These are phyloP conservation scores for Anneissia japonica DNA, from an alignment of 35 echinoderm and acorn worm genomes.

Conservation along the genomic window DNA sequence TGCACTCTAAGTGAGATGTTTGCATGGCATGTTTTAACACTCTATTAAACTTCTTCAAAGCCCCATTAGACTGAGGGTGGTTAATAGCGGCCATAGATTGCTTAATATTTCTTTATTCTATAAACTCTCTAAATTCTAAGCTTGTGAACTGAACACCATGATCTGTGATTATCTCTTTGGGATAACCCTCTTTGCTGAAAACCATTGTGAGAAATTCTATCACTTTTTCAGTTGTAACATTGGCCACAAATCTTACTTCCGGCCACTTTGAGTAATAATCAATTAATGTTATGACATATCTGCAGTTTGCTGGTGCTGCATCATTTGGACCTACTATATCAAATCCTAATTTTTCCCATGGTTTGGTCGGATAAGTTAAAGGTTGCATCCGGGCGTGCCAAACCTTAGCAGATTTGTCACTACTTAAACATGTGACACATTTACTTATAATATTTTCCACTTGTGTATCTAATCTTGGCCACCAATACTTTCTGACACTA, in stretches of 20 bases:
- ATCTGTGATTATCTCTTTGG: constrained; percentile 33
- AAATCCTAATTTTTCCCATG: constrained; percentile 37
- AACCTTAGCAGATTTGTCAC: constrained; percentile 39
- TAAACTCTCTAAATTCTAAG: constrained; percentile 10
- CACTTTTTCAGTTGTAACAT: constrained; percentile 34
- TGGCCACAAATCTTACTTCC: constrained; percentile 24
- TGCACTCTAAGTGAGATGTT: neutral
- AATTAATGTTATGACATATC: constrained; percentile 38
- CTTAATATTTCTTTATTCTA: constrained; percentile 16
- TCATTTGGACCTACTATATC: constrained; percentile 46
- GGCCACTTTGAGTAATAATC: constrained; percentile 48
- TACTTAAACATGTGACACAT: constrained; percentile 15
- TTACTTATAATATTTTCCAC: constrained; percentile 23
- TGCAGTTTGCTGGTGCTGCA: neutral
- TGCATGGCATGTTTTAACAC: constrained; percentile 26
- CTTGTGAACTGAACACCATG: constrained; percentile 30
- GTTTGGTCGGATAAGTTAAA: neutral
- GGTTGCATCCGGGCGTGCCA: constrained; percentile 16
- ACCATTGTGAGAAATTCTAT: constrained; percentile 28
- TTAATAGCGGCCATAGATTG: constrained; percentile 6
- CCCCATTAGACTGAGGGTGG: constrained; percentile 40
- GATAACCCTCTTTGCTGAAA: constrained; percentile 42
- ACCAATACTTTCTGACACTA: no score
- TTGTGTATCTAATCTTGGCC: constrained; percentile 30
- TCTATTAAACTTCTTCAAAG: constrained; percentile 27